phyloP scores from a whole-genome alignment of 2,113 vertebrate species.

The Megaceryle torquata region DNA sequence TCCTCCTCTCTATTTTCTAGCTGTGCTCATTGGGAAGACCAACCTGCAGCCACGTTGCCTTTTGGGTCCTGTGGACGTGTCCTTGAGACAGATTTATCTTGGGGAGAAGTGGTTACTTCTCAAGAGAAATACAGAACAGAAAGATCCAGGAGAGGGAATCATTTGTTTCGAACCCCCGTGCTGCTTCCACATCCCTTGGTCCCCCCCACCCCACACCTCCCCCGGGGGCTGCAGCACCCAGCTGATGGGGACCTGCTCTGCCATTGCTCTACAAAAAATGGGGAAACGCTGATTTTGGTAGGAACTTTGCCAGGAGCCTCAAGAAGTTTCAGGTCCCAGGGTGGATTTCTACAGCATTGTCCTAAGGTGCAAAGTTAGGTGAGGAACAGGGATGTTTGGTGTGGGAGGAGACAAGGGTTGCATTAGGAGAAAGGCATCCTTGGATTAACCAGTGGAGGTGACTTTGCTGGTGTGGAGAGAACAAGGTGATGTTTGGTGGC shows the following conservation, averaged over 20 bases:
- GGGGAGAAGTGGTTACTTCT: constrained; percentile 54
- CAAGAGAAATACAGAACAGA: constrained; percentile 63
- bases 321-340: background rate
- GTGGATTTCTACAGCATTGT: background rate
- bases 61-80: background rate
- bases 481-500: background rate
- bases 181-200: constrained; percentile 22
- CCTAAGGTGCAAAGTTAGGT: background rate
- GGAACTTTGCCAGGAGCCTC: background rate
- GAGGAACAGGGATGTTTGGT: background rate
- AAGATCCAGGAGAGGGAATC: constrained; percentile 43
- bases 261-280: background rate
- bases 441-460: background rate
- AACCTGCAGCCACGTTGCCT: background rate
- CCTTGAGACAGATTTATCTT: constrained; percentile 36
- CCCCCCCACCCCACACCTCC: background rate
- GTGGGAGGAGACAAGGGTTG: background rate
- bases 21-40: background rate
- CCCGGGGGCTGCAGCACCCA: background rate
- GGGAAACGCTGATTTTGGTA: background rate
- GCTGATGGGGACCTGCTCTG: background rate
- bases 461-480: background rate
- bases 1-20: background rate
- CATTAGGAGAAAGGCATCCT: background rate
- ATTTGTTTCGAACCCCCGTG: constrained; percentile 1